Percentiles rank a stretch among this genome's conserved stretches.
Evolutionary conservation across 2,113 vertebrate species (phyloP).

Genomic region (Bos taurus): ARS-UCD2.0 NC_037336.1:38932501-38933000

Average conservation of each 20-base stretch:
- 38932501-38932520: not conserved
- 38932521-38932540: not conserved
- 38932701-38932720: conserved; percentile 1
- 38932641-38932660: not conserved
- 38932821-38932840: conserved; percentile 41
- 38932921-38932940: conserved; percentile 11
- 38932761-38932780: conserved; percentile 41
- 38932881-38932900: not conserved
- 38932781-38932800: not conserved
- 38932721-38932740: conserved; percentile 45
- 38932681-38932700: conserved; percentile 28
- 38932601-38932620: not conserved
- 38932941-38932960: not conserved
- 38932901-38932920: conserved; percentile 44
- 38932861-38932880: conserved; percentile 1
- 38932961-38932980: not conserved
- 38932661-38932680: conserved; percentile 11
- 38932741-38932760: conserved; percentile 15
- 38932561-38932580: conserved; percentile 1
- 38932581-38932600: not conserved
- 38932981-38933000: conserved; percentile 16
- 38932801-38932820: conserved; percentile 24
- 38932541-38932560: conserved; percentile 12
- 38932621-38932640: not conserved
- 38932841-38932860: conserved; percentile 38